These are phyloP conservation scores for Pollicipes pollicipes DNA, from an alignment of 1,140 invertebrate genomes.

Conservation along the genomic window DNA sequence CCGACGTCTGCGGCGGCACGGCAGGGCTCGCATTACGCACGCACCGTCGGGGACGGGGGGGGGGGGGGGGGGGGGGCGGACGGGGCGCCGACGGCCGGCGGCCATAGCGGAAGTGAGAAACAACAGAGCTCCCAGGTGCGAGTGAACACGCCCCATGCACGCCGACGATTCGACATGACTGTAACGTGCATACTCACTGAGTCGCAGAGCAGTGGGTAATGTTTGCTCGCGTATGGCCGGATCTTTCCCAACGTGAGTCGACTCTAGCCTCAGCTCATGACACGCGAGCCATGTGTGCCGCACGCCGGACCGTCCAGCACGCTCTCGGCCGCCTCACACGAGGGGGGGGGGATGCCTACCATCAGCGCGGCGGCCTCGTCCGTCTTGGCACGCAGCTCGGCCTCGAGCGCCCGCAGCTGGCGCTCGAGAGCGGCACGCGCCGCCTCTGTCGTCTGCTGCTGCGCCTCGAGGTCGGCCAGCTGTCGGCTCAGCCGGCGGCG, in stretches of 20 bases:
- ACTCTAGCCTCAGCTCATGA: not conserved
- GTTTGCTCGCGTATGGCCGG: not conserved
- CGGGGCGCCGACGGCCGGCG: constrained; percentile 21
- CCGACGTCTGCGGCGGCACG: constrained; percentile 20
- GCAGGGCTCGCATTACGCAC: constrained; percentile 21
- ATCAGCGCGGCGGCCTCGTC: too few species aligned
- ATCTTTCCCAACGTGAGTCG: too few species aligned
- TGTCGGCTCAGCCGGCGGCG: not conserved
- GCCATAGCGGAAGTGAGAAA: too few species aligned
- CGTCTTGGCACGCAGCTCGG: constrained; percentile 21
- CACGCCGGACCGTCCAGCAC: too few species aligned
- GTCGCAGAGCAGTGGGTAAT: not conserved
- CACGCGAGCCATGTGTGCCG: not conserved
- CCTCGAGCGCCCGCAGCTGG: constrained; percentile 19
- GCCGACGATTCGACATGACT: too few species aligned
- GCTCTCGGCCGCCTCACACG: too few species aligned
- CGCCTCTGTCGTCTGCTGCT: constrained; percentile 22
- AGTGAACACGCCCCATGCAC: too few species aligned
- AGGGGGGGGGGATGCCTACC: constrained; percentile 8
- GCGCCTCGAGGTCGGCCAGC: constrained; percentile 18
- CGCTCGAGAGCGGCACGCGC: constrained; percentile 22
- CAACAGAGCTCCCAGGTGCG: too few species aligned
- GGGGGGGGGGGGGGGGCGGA: constrained; percentile 19
- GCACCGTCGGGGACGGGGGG: constrained; percentile 21
- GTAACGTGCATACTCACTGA: constrained; percentile 11